Conservation (phyloP, 2,797 vertebrate genomes). For the Otus scops region DNA sequence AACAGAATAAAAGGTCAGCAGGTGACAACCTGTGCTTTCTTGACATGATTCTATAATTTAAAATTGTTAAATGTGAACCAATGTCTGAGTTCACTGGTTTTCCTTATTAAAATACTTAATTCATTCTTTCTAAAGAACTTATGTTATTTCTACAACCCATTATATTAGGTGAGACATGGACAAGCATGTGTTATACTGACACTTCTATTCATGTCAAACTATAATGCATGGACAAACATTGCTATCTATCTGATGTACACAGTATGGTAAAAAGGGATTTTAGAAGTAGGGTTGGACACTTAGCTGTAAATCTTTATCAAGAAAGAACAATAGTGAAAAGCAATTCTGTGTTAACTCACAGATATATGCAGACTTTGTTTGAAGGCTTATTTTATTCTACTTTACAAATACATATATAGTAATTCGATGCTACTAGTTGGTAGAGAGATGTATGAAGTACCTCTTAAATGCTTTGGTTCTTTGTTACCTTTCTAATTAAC, state of each 20-base stretch:
- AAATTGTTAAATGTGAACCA: not conserved
- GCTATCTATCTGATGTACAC: not conserved
- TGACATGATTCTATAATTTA: not conserved
- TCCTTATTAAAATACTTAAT: not conserved
- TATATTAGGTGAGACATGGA: not conserved
- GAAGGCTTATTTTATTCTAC: not conserved
- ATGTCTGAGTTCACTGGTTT: not conserved
- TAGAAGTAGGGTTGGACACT: not conserved
- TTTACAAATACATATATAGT: not conserved
- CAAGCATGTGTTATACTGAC: not conserved
- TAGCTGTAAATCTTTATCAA: not conserved
- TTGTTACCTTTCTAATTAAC: not conserved
- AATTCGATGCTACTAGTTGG: not conserved
- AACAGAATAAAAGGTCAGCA: not conserved
- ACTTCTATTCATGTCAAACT: not conserved
- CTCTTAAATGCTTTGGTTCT: not conserved
- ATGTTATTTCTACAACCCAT: not conserved
- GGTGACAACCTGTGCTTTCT: not conserved
- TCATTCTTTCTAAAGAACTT: not conserved
- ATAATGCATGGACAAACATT: not conserved
- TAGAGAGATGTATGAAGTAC: not conserved
- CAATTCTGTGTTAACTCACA: not conserved
- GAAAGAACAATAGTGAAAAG: not conserved
- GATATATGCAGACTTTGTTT: not conserved
- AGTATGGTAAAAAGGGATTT: not conserved